These are phyloP conservation scores for Dascillus cervinus DNA, from an alignment of 2,888 invertebrate species.

Conservation along the genomic window DNA sequence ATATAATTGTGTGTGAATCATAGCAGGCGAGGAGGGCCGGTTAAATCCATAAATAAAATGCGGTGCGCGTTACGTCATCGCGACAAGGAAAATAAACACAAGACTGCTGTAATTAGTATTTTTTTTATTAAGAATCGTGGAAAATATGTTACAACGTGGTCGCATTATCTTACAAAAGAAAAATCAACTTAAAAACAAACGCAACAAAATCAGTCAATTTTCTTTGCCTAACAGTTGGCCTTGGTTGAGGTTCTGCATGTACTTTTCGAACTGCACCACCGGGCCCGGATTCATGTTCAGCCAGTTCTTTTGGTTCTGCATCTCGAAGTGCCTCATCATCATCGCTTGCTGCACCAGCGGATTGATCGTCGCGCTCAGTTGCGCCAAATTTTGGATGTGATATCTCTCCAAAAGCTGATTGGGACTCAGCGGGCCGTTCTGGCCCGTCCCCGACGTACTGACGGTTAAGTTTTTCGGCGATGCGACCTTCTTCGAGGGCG, in stretches of 20 bases:
- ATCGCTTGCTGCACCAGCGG: slow-evolving; percentile 33
- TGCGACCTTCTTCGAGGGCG: slow-evolving; percentile 1
- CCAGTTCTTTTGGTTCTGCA: slow-evolving; percentile 39
- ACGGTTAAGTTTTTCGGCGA: background rate
- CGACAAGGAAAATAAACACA: too few relatives aligned
- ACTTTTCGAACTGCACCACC: slow-evolving; percentile 38
- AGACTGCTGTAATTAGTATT: too few relatives aligned
- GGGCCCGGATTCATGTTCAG: slow-evolving; percentile 30
- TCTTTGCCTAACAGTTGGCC: slow-evolving; percentile 27
- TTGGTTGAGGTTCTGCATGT: slow-evolving; percentile 33
- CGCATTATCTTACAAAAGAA: background rate
- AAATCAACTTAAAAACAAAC: slow-evolving; percentile 1
- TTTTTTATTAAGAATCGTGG: too few relatives aligned
- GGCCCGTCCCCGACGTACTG: slow-evolving; percentile 9
- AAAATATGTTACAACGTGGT: too few relatives aligned
- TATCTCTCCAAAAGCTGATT: slow-evolving; percentile 39
- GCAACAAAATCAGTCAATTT: slow-evolving; percentile 23
- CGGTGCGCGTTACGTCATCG: too few relatives aligned
- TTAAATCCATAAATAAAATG: too few relatives aligned
- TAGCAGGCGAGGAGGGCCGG: too few relatives aligned
- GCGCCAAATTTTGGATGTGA: slow-evolving; percentile 40
- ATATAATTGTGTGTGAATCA: too few relatives aligned
- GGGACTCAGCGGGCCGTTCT: slow-evolving; percentile 24
- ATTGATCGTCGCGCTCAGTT: slow-evolving; percentile 31
- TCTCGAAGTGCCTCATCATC: slow-evolving; percentile 37